Conservation (phyloP, 2,113 vertebrate species). For the Sinocyclocheilus rhinocerous region DNA sequence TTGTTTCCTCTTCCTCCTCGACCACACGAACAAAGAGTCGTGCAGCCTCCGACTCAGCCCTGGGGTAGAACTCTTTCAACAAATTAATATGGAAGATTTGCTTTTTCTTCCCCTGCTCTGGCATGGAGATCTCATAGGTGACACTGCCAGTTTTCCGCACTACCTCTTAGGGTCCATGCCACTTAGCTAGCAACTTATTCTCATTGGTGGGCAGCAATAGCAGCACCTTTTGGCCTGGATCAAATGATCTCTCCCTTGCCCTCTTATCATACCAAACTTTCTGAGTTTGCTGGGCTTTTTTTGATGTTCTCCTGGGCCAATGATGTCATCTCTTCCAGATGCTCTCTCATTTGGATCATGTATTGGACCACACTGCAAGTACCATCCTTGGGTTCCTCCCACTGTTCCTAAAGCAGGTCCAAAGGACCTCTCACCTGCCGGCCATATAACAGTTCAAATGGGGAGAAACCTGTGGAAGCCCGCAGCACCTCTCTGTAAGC, state of each 20-base stretch:
- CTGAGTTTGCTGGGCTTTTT: constrained; percentile 9
- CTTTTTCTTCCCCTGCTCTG: background rate
- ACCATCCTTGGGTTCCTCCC: background rate
- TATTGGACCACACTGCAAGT: background rate
- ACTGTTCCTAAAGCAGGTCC: background rate
- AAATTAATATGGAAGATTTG: constrained; percentile 17
- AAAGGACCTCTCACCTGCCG: too few relatives aligned
- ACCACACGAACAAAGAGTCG: background rate
- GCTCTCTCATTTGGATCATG: constrained; percentile 22
- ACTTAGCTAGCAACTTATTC: constrained; percentile 17
- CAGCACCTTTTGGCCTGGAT: constrained; percentile 21
- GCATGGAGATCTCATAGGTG: constrained; percentile 24
- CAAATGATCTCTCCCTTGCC: background rate
- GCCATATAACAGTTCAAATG: too few relatives aligned
- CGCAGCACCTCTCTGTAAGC: too few relatives aligned
- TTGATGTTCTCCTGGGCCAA: background rate
- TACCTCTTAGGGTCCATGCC: constrained; percentile 33
- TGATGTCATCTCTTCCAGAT: constrained; percentile 24
- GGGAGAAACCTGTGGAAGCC: too few relatives aligned
- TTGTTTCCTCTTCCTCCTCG: constrained; percentile 9
- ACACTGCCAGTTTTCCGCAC: background rate
- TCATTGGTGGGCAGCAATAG: background rate
- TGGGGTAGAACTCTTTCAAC: constrained; percentile 14
- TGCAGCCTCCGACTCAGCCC: background rate
- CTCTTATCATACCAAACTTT: constrained; percentile 40